Base-by-base conservation (phyloP, 2,113 vertebrate genomes). In the Varanus komodoensis region DNA sequence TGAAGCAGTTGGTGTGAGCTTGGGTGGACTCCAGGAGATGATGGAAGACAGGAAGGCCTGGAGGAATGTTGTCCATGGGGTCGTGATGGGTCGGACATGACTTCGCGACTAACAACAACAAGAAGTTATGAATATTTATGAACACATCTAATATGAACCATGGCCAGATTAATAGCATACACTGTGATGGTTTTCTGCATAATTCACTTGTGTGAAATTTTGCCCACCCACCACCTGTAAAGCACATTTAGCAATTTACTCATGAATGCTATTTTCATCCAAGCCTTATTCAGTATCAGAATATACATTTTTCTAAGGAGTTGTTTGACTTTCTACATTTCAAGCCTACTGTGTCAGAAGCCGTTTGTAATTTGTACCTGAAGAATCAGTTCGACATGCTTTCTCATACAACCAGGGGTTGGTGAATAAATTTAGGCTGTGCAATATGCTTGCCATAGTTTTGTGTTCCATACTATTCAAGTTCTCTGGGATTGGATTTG, bases 101-200 rank as follows among this genome's bases (percentile, higher is more conserved):
- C 38, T 44, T 44, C 38, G 3, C 38, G 38, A 44, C 38, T 44
- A 44, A 44, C 38, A 44, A 44, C 38, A 44, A 44, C 38, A 44
- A 80, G 21, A 44, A 80, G 21, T 68, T 78, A 94, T 94, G 92
- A 93, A 91, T 95, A 94, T 93, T 94, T 92, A 94, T 88, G 64
- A 75, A 89, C 93, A 86, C 89, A 93, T 92, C 92, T 90, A 90
- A 84, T 90, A 91, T 92, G 94, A 95, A 95, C 93, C 77, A 71
- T 92, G 95, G 71, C 54, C 32, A 82, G 79, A 93, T 87, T 69
- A 84, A 80, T 29, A 27, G 15, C 84, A 74, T 25, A 82, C 69
- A 82, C 90, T 74, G 93, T 48, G 82, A 34, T 67, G 44, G 80
- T 90, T 86, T 94, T 78, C 88, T 77, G 74, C 50, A 32, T 87